phyloP scores from a whole-genome alignment of 2,888 invertebrate species.

The Polyploca ridens region DNA sequence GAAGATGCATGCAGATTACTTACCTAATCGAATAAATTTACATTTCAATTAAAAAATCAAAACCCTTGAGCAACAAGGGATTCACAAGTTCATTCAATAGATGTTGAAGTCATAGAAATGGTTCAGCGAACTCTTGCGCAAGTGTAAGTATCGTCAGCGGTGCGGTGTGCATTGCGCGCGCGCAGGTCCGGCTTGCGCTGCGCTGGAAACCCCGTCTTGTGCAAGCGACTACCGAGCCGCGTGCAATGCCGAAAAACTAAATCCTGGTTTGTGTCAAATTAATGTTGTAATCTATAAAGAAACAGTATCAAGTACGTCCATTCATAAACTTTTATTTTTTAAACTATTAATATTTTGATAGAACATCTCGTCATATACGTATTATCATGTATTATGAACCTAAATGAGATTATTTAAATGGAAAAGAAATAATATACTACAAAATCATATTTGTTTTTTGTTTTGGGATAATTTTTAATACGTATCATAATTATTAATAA shows the following conservation, averaged over 20 bases:
- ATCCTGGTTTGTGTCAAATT: constrained; percentile 33
- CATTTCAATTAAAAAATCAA: too few species aligned
- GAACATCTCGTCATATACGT: too few species aligned
- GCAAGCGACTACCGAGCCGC: constrained; percentile 50
- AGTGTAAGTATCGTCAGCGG: constrained; percentile 33
- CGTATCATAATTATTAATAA: too few species aligned
- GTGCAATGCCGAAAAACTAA: constrained; percentile 32
- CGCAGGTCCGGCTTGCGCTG: constrained; percentile 62
- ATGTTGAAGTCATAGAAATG: constrained; percentile 37
- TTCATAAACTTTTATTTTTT: too few species aligned
- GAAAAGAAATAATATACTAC: too few species aligned
- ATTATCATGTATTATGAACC: too few species aligned
- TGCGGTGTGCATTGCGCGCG: constrained; percentile 39
- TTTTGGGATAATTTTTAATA: too few species aligned
- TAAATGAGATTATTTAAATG: too few species aligned
- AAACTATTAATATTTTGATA: too few species aligned
- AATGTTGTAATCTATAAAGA: neutral
- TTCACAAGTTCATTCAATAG: constrained; percentile 34
- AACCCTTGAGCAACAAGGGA: neutral
- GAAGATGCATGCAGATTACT: too few species aligned
- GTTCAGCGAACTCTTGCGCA: constrained; percentile 81
- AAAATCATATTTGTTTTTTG: too few species aligned
- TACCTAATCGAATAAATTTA: too few species aligned
- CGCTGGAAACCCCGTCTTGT: constrained; percentile 75
- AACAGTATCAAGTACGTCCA: neutral